phyloP scores from a whole-genome alignment of 2,888 invertebrate species.

The Melieria crassipennis region DNA sequence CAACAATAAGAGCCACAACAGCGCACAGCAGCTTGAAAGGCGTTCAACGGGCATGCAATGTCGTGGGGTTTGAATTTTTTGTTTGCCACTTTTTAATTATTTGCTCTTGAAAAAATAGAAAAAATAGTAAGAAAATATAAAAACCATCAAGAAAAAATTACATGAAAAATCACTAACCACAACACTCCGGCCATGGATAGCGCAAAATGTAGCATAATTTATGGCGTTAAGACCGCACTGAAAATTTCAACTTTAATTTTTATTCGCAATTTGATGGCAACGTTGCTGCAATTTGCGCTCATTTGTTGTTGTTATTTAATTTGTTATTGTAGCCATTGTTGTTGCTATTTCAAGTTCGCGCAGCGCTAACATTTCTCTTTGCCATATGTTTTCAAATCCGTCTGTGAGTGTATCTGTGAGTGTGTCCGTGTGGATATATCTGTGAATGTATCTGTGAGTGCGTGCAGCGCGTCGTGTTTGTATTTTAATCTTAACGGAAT shows the following conservation, averaged over 20 bases:
- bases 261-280: constrained; percentile 23
- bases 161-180: not conserved
- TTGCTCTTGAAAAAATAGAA: not conserved
- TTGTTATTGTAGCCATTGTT: constrained; percentile 3
- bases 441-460: constrained; percentile 8
- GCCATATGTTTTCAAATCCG: no score
- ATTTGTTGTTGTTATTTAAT: not conserved
- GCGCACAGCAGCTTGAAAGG: not conserved
- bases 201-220: constrained; percentile 32
- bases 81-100: not conserved
- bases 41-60: no score
- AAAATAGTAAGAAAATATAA: not conserved
- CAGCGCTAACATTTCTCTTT: not conserved
- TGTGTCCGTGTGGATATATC: not conserved
- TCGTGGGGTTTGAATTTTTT: no score
- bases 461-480: constrained; percentile 25
- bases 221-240: constrained; percentile 25
- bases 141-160: not conserved
- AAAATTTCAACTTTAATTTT: constrained; percentile 31
- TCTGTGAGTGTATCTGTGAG: not conserved
- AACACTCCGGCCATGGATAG: not conserved
- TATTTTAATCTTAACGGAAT: constrained; percentile 37
- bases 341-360: not conserved
- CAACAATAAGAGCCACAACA: not conserved
- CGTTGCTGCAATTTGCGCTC: not conserved